Conservation (phyloP, 92 coral and sea anemone species). For the Siderastrea siderea region DNA sequence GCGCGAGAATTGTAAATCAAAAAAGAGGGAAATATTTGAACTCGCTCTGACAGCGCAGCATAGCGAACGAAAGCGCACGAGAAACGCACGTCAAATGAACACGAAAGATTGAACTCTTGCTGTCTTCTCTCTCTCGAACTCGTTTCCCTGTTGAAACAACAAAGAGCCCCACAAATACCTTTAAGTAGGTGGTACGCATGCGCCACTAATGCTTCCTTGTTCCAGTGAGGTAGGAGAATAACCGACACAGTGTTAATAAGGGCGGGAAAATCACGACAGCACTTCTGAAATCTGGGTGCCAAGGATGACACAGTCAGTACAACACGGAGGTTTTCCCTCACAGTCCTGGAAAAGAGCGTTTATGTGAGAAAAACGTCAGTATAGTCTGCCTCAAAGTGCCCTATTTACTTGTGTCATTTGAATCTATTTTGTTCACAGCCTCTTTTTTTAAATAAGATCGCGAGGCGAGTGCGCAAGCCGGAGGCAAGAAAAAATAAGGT, state of each 20-base stretch:
- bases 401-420: no score
- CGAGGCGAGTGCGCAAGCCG: no score
- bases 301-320: conserved; percentile 93
- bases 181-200: conserved; percentile 84
- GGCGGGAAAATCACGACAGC: conserved; percentile 95
- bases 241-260: conserved; percentile 91
- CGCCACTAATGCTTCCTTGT: conserved; percentile 87
- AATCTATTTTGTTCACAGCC: no score
- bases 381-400: no score
- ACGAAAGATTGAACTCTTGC: no score
- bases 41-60: neutral
- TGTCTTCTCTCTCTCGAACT: no score
- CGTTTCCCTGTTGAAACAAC: no score
- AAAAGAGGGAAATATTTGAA: no score
- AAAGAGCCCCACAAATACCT: conserved; percentile 50
- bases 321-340: conserved; percentile 93
- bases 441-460: no score
- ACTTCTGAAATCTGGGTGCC: conserved; percentile 90
- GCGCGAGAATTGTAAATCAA: neutral
- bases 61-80: neutral
- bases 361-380: neutral
- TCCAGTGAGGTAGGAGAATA: conserved; percentile 92
- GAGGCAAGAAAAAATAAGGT: no score
- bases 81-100: no score
- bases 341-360: conserved; percentile 77